These are phyloP conservation scores for Euura lappo DNA, from an alignment of 1,140 invertebrate species.

Conservation along the genomic window DNA sequence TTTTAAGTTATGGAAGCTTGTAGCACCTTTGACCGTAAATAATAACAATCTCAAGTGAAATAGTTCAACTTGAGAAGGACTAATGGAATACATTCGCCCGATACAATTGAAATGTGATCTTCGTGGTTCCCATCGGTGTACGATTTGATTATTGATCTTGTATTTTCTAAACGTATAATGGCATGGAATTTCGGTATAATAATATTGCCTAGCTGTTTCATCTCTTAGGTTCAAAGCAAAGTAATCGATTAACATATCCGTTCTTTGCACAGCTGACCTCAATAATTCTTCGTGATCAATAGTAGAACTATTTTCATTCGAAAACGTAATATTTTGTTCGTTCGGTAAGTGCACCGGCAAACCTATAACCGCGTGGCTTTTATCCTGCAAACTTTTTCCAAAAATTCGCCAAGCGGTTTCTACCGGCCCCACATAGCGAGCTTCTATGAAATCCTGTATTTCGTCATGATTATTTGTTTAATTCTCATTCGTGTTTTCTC, in stretches of 20 bases:
- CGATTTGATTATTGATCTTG: not conserved
- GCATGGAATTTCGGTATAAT: conserved; percentile 12
- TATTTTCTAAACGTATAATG: conserved; percentile 17
- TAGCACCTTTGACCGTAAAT: conserved; percentile 38
- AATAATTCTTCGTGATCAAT: not conserved
- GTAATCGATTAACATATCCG: conserved; percentile 22
- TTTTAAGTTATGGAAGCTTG: conserved; percentile 36
- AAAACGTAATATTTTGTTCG: conserved; percentile 10
- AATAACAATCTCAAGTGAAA: conserved; percentile 46
- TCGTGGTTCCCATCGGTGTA: not conserved
- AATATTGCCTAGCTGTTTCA: conserved; percentile 18
- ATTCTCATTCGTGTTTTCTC: not conserved
- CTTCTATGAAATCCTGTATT: conserved; percentile 24
- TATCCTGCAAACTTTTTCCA: conserved; percentile 11
- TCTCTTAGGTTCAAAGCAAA: conserved; percentile 19
- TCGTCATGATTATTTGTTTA: conserved; percentile 13
- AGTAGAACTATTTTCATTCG: not conserved
- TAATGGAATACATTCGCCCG: conserved; percentile 34
- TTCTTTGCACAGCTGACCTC: not conserved
- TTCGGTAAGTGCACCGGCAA: conserved; percentile 23
- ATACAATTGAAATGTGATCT: not conserved
- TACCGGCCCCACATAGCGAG: conserved; percentile 20
- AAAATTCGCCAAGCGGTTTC: conserved; percentile 3
- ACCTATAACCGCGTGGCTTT: conserved; percentile 17
- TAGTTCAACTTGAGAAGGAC: conserved; percentile 36